A percentile compares a stretch with the other conserved stretches of the same genome.
Conservation (phyloP, 2,113 vertebrate genomes). For the Pipra filicauda region DNA sequence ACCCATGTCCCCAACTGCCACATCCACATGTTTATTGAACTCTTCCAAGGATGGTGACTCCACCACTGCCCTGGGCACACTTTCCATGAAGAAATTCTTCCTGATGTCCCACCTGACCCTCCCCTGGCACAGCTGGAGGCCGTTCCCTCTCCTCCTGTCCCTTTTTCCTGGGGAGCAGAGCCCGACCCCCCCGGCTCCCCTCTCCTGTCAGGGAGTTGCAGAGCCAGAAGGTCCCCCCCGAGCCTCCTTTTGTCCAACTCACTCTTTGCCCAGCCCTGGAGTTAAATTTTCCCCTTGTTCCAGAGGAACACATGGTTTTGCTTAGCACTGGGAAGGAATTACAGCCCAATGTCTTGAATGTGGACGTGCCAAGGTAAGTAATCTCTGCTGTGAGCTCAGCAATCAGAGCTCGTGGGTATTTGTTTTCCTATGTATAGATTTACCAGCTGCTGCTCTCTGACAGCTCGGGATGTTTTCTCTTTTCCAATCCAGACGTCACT, state of each 20-base stretch:
- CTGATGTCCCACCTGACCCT: fast-evolving
- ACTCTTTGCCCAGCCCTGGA: not conserved
- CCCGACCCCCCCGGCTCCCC: fast-evolving
- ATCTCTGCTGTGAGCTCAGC: slow-evolving; percentile 57
- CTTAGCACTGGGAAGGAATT: slow-evolving; percentile 57
- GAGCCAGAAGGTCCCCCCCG: not conserved
- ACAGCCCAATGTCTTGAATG: slow-evolving; percentile 7
- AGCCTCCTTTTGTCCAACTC: not conserved
- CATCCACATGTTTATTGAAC: not conserved
- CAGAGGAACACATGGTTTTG: slow-evolving; percentile 61
- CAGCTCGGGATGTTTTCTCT: slow-evolving; percentile 41
- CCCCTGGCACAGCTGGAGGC: fast-evolving
- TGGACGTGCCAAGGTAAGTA: slow-evolving; percentile 71
- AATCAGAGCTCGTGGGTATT: slow-evolving; percentile 39
- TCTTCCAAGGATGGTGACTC: not conserved
- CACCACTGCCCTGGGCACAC: not conserved
- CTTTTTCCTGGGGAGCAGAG: not conserved
- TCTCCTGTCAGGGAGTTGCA: not conserved
- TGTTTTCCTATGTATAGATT: slow-evolving; percentile 68
- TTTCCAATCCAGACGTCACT: not conserved
- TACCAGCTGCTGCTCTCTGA: slow-evolving; percentile 58
- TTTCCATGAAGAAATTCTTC: fast-evolving
- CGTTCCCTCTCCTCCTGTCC: fast-evolving
- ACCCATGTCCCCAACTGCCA: not conserved
- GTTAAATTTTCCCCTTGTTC: slow-evolving; percentile 48